A percentile compares a stretch with the other conserved stretches of the same genome.
These are phyloP conservation scores for Aspidoscelis tigris DNA, from an alignment of 2,113 vertebrate species.

Conservation along the genomic window DNA sequence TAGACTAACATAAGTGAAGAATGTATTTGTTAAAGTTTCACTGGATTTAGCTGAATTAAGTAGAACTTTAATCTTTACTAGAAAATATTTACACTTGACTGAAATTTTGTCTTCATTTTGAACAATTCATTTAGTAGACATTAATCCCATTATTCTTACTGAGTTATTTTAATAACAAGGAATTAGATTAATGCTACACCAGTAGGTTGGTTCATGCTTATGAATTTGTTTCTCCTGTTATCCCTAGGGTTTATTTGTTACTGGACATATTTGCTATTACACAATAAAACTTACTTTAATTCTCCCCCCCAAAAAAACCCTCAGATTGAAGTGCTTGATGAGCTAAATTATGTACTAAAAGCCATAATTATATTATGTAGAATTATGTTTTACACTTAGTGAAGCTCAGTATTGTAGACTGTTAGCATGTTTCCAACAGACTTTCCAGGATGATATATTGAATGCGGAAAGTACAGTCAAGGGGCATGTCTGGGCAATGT, in stretches of 20 bases:
- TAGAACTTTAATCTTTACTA: background rate
- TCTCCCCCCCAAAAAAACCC: background rate
- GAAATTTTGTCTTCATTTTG: background rate
- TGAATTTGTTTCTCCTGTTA: background rate
- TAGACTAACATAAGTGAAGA: too few species aligned
- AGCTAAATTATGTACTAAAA: background rate
- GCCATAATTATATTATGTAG: background rate
- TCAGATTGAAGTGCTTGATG: background rate
- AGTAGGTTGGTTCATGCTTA: background rate
- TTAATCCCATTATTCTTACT: background rate
- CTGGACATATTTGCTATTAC: background rate
- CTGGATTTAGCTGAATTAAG: background rate
- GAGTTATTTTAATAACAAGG: background rate
- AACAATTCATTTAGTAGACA: background rate
- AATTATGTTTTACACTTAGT: conserved; percentile 20
- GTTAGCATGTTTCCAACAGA: conserved; percentile 6
- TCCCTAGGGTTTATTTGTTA: background rate
- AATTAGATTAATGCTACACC: too few species aligned
- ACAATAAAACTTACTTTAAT: background rate
- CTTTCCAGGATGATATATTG: conserved; percentile 35
- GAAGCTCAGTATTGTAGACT: conserved; percentile 50
- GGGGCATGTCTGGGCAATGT: conserved; percentile 53
- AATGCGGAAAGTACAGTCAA: background rate
- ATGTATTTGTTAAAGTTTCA: conserved; percentile 1
- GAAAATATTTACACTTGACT: background rate